These are phyloP conservation scores for Eristalis intricaria DNA, from an alignment of 2,888 invertebrate species.

Conservation along the genomic window DNA sequence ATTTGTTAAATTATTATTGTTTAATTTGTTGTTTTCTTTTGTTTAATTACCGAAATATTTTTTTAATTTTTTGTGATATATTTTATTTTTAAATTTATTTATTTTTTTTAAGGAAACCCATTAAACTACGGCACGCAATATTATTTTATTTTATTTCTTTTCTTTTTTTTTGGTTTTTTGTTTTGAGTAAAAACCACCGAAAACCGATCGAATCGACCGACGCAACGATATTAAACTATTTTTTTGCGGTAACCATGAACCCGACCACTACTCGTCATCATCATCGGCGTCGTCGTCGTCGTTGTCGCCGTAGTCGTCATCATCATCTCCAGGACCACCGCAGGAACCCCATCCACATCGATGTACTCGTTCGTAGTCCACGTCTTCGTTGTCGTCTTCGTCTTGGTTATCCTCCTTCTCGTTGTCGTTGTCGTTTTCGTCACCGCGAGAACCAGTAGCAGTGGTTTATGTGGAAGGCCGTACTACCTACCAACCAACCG, in stretches of 20 bases:
- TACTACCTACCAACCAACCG: slow-evolving; percentile 71
- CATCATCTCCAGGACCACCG: slow-evolving; percentile 72
- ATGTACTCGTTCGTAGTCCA: slow-evolving; percentile 37
- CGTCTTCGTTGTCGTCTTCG: slow-evolving; percentile 73
- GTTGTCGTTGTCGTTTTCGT: slow-evolving; percentile 66
- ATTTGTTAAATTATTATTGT: neutral
- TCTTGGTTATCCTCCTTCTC: slow-evolving; percentile 9
- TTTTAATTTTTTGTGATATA: neutral
- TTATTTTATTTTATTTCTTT: neutral
- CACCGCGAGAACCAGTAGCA: slow-evolving; percentile 82
- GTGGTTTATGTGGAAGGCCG: slow-evolving; percentile 79
- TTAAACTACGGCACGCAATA: slow-evolving; percentile 1
- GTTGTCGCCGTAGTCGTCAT: slow-evolving; percentile 73
- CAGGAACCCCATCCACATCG: slow-evolving; percentile 72
- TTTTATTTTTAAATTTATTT: neutral
- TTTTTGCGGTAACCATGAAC: slow-evolving; percentile 81
- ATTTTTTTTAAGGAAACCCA: slow-evolving; percentile 8
- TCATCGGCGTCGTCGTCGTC: slow-evolving; percentile 66
- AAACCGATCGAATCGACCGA: slow-evolving; percentile 80
- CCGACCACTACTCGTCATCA: slow-evolving; percentile 79
- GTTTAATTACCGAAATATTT: slow-evolving; percentile 9
- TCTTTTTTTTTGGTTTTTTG: neutral
- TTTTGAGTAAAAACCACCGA: slow-evolving; percentile 51
- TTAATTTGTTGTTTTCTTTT: neutral
- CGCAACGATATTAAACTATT: slow-evolving; percentile 81